Evolutionary conservation across 2,113 vertebrate species (phyloP), one percentile per base, ranked within the genome.

Genomic region (Amblyornis subalaris): DNA sequence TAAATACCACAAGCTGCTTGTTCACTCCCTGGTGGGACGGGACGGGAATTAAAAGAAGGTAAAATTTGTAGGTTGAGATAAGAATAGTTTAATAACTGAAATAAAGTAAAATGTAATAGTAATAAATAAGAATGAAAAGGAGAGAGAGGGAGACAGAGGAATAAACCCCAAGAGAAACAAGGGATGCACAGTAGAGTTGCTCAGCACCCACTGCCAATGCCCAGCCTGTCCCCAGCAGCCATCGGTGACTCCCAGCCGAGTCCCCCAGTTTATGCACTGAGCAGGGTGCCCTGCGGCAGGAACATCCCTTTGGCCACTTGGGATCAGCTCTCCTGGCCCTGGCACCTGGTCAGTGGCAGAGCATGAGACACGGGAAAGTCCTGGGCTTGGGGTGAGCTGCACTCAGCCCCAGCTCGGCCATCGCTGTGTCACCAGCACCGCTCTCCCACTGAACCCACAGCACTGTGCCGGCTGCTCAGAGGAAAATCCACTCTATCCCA

Each of bases 361-460:
- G 25, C 55, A 33, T 1, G 31, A 35, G 62, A 12, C 78, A 13
- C 62, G 42, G 62, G 5, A 4, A 42, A 28, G 18, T 20, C 7
- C 42, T 62, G 31, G 18, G 6, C 9, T 11, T 0, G 2, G 47
- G 40, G 11, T 23, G 1, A 62, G 26, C 14, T 28, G 31, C 64
- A 35, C 35, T 48, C 29, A 83, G 40, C 78, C 7, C 2, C 62
- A 31, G 0, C 62, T 47, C 42, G 61, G 61, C 78, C 61, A 22
- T 5, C 1, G 1, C 14, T 7, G n/a, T 16, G 42, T 7, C 55
- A 36, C 44, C 71, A 55, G 1, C 42, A 2, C 44, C 31, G 47
- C 28, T 47, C n/a, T 33, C 54, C 57, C 36, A 6, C 40, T 10
- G 40, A 83, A 3, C 78, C 61, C 71, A 33, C 10, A 69, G 60